Conservation (phyloP, 2,797 vertebrate species). For the Poeciliopsis presidionis region DNA sequence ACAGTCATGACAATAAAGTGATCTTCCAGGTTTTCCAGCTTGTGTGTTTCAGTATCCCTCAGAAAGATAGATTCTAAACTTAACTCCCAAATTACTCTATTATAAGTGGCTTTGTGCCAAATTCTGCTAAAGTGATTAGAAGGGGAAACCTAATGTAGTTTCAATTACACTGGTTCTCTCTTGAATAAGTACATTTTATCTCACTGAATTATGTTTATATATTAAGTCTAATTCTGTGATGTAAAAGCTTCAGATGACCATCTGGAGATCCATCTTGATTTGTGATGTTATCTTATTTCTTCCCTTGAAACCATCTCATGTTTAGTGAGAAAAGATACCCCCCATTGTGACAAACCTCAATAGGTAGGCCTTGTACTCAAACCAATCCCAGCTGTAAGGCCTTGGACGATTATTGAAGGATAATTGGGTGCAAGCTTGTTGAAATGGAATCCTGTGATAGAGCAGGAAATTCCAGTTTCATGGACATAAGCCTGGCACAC, state of each 20-base stretch:
- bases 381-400: conserved; percentile 70
- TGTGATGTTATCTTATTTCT: conserved; percentile 31
- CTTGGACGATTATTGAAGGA: conserved; percentile 66
- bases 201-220: background rate
- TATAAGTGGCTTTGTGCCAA: background rate
- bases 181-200: background rate
- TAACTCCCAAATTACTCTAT: background rate
- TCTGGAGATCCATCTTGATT: conserved; percentile 37
- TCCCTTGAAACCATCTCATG: conserved; percentile 44
- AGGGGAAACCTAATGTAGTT: background rate
- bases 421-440: conserved; percentile 77
- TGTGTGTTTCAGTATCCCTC: background rate
- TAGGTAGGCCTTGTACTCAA: conserved; percentile 60
- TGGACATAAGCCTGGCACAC: conserved; percentile 66
- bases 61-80: background rate
- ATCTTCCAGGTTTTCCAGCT: background rate
- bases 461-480: conserved; percentile 75
- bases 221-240: conserved; percentile 21
- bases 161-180: background rate
- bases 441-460: conserved; percentile 71
- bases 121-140: background rate
- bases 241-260: conserved; percentile 22
- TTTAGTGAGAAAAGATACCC: conserved; percentile 33
- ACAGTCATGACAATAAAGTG: background rate
- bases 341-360: conserved; percentile 34